Evolutionary conservation across 2,797 vertebrate genomes (phyloP).

Genomic region (Pseudochromis fuscus): DNA sequence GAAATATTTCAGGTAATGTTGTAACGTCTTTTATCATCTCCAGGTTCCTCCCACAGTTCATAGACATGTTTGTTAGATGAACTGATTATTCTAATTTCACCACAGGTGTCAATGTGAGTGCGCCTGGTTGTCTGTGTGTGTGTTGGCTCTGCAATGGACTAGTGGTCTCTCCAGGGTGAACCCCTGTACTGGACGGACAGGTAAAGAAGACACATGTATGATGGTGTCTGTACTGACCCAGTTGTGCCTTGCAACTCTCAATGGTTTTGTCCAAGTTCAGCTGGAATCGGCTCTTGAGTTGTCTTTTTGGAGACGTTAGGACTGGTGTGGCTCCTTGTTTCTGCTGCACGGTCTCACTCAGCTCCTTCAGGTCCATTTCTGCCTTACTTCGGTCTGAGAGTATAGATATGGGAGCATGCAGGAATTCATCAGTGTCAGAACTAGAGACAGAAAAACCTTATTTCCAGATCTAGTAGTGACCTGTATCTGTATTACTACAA

Average conservation of each 20-base stretch:
- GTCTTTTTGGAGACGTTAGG: constrained; percentile 94
- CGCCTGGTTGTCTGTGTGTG: too few species aligned
- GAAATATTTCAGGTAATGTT: not conserved
- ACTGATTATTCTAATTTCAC: too few species aligned
- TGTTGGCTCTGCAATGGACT: too few species aligned
- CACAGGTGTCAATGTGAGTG: not conserved
- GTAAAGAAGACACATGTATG: too few species aligned
- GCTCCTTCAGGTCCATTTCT: constrained; percentile 97
- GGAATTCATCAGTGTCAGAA: not conserved
- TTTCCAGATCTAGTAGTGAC: not conserved
- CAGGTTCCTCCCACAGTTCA: not conserved
- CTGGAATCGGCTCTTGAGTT: constrained; percentile 96
- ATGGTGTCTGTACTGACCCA: constrained; percentile 85
- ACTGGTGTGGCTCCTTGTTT: constrained; percentile 85
- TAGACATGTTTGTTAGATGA: too few species aligned
- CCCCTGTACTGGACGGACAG: too few species aligned
- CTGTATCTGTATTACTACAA: not conserved
- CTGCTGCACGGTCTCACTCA: constrained; percentile 96
- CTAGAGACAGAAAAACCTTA: not conserved
- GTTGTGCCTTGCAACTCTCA: constrained; percentile 97
- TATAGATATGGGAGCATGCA: not conserved
- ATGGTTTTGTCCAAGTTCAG: constrained; percentile 99
- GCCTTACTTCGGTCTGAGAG: constrained; percentile 95
- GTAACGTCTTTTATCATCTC: not conserved
- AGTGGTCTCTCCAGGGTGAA: too few species aligned